Base-by-base conservation (phyloP, 2,797 vertebrate genomes). In the Siniperca scherzeri region DNA sequence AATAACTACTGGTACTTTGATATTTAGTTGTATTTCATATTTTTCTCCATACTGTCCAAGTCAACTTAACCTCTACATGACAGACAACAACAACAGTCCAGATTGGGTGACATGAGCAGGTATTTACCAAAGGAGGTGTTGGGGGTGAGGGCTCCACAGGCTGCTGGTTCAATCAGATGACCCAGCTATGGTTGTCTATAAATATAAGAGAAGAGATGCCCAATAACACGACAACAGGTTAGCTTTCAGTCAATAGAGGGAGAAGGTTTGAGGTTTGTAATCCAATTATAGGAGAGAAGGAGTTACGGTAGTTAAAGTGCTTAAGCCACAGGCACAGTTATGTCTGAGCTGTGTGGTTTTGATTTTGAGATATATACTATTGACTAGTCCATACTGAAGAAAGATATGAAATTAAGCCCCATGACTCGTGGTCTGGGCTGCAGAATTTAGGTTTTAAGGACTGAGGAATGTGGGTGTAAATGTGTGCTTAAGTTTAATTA, bases 151-250 rank as follows among this genome's bases (percentile, higher is more conserved):
- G 74, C 70, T 82, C 77, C 74, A 87, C 72, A 66, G 81, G 76
- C 67, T 36, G 9, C 70, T 77, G 77, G 73, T 75, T 81, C 66
- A 74, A 16, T 70, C 66, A 22, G 70, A 66, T 40, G 80, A 74
- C 59, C 72, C 56, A 52, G 84, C 83, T 94, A 93, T 79, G 88
- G 88, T 82, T 93, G 88, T 87, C 94, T 94, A 48, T 57, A 60
- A 72, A 86, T 77, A 64, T 2, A 65, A 57, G 30, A 82, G 36
- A 81, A 72, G 66, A 76, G 59, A 69, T 73, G 59, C 4, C 69
- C 40, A 36, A 62, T 22, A 82, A 59, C 55, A 67, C 21, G 13
- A 80, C 14, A 85, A 40, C 13, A 64, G 27, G 56, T 87, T 72
- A 80, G 64, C 46, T 82, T 55, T 80, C 27, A 76, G 64, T 84